Evolutionary conservation across 23 tunicate genomes (phyloP).

Genomic region (Halocynthia aurantium): DNA sequence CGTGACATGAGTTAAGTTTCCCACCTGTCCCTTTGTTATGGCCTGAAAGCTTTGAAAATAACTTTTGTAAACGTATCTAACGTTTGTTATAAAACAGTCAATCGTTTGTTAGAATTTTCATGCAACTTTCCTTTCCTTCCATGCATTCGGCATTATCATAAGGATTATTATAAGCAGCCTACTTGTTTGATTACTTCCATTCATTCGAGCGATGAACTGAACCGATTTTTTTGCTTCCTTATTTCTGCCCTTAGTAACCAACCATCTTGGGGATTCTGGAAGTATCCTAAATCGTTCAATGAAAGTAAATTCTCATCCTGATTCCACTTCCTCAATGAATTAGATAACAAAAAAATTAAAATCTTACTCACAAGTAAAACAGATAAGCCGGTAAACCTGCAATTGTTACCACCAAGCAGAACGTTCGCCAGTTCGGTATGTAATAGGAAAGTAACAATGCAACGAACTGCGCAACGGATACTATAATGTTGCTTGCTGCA

Average conservation of each 20-base stretch:
- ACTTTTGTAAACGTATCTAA: too few relatives aligned
- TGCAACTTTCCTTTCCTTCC: too few relatives aligned
- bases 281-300: background rate
- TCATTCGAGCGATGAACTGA: slow-evolving; percentile 4
- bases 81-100: too few relatives aligned
- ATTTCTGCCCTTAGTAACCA: background rate
- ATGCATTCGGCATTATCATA: too few relatives aligned
- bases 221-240: slow-evolving; percentile 13
- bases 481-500: background rate
- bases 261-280: slow-evolving; percentile 28
- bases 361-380: slow-evolving; percentile 10
- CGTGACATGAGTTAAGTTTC: too few relatives aligned
- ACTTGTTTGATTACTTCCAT: background rate
- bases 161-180: too few relatives aligned
- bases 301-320: too few relatives aligned
- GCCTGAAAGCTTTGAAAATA: too few relatives aligned
- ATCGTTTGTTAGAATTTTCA: too few relatives aligned
- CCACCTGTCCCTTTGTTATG: too few relatives aligned
- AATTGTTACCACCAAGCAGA: slow-evolving; percentile 5
- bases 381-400: slow-evolving; percentile 3
- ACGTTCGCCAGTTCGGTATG: slow-evolving; percentile 16
- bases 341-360: background rate
- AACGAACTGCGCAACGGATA: background rate
- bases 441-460: slow-evolving; percentile 5
- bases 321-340: background rate